Evolutionary conservation across 1,140 invertebrate genomes (phyloP).

Genomic region (Linepithema humile): DNA sequence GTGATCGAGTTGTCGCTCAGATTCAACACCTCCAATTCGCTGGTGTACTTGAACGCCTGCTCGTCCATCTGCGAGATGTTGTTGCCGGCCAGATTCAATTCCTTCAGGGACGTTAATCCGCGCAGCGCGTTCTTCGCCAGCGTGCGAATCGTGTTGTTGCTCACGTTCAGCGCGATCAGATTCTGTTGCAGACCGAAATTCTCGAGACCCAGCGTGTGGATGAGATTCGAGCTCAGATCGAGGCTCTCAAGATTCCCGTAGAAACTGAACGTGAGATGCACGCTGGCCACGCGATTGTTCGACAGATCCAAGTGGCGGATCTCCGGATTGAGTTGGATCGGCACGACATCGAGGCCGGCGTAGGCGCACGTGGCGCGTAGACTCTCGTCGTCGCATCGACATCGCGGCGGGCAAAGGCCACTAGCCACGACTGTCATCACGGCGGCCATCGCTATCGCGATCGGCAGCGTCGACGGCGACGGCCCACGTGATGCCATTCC

Average conservation of each 20-base stretch:
- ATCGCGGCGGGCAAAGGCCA: slow-evolving; percentile 91
- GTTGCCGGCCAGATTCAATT: slow-evolving; percentile 91
- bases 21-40: slow-evolving; percentile 89
- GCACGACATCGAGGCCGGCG: slow-evolving; percentile 92
- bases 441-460: slow-evolving; percentile 80
- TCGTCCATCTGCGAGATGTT: slow-evolving; percentile 89
- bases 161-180: slow-evolving; percentile 90
- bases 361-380: slow-evolving; percentile 90
- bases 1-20: slow-evolving; percentile 91
- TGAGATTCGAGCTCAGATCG: slow-evolving; percentile 92
- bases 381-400: slow-evolving; percentile 92
- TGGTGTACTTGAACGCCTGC: slow-evolving; percentile 89
- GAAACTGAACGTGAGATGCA: slow-evolving; percentile 90
- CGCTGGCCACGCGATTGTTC: slow-evolving; percentile 89
- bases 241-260: slow-evolving; percentile 91
- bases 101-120: slow-evolving; percentile 88
- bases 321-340: slow-evolving; percentile 94
- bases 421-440: slow-evolving; percentile 70
- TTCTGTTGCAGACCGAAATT: slow-evolving; percentile 92
- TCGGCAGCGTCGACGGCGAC: slow-evolving; percentile 75
- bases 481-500: slow-evolving; percentile 82
- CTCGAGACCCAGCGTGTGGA: slow-evolving; percentile 90
- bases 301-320: slow-evolving; percentile 91
- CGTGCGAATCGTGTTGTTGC: slow-evolving; percentile 89
- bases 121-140: slow-evolving; percentile 91